Percentiles rank a stretch among this genome's conserved stretches.
phyloP scores from a whole-genome alignment of 2,113 vertebrate genomes.

The Potamarius usumacintae region DNA sequence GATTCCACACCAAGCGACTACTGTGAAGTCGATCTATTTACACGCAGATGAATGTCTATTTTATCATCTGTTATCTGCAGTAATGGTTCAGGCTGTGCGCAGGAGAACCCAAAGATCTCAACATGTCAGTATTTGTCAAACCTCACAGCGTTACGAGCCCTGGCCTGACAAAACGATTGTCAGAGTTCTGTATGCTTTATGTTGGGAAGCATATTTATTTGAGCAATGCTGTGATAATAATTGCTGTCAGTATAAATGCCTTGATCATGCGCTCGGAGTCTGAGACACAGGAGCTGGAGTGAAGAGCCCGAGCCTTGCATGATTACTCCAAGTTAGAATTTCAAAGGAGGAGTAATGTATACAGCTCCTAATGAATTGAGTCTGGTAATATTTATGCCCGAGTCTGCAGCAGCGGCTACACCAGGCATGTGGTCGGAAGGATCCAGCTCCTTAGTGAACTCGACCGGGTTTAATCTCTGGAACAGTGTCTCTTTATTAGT shows the following conservation, averaged over 20 bases:
- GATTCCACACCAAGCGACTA: constrained; percentile 3
- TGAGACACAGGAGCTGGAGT: constrained; percentile 36
- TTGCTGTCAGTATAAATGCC: constrained; percentile 46
- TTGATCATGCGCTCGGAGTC: constrained; percentile 45
- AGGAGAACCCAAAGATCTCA: constrained; percentile 32
- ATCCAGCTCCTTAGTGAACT: constrained; percentile 24
- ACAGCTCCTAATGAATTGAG: constrained; percentile 47
- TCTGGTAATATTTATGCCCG: constrained; percentile 47
- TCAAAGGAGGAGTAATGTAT: constrained; percentile 47
- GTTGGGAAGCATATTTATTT: constrained; percentile 43
- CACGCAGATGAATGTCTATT: constrained; percentile 1
- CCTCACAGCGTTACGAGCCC: background rate
- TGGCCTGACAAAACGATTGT: background rate
- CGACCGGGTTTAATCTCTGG: constrained; percentile 34
- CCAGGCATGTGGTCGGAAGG: constrained; percentile 38
- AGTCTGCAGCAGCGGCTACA: constrained; percentile 30
- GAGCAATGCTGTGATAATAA: constrained; percentile 43
- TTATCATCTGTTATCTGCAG: constrained; percentile 1
- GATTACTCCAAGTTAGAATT: constrained; percentile 50
- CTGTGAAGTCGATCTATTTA: background rate
- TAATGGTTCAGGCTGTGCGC: background rate
- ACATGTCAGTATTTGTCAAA: constrained; percentile 14
- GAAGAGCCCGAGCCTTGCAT: constrained; percentile 26
- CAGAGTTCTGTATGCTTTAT: background rate
- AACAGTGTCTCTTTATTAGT: constrained; percentile 40